These are phyloP conservation scores for Drosophila aldrichi DNA, from an alignment of 2,888 invertebrate species.

Conservation along the genomic window DNA sequence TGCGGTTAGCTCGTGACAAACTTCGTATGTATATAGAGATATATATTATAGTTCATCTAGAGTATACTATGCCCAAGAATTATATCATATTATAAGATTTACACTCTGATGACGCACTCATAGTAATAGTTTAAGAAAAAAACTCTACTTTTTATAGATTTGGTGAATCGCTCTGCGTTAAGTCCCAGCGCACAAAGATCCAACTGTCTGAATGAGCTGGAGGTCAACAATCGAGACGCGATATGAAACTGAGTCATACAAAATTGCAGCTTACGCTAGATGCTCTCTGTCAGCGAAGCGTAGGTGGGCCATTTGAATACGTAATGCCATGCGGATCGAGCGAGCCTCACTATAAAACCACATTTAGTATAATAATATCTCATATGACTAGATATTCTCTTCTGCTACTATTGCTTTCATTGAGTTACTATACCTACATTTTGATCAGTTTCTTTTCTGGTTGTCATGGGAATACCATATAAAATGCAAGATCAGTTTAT, in stretches of 20 bases:
- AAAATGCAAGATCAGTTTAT: no score
- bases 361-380: background rate
- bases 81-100: no score
- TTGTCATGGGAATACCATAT: no score
- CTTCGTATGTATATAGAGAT: no score
- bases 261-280: background rate
- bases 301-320: background rate
- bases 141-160: background rate
- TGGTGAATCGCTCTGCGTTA: background rate
- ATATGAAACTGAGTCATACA: background rate
- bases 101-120: no score
- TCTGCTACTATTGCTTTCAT: background rate
- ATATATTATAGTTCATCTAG: no score
- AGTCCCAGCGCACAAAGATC: background rate
- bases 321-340: background rate
- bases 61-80: no score
- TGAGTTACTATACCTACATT: no score
- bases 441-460: background rate
- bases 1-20: no score
- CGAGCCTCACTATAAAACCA: background rate
- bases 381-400: background rate
- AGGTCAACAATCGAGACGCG: background rate
- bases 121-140: background rate
- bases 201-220: background rate
- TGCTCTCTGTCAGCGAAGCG: background rate